A percentile compares a stretch with the other conserved stretches of the same genome.
Evolutionary conservation across 1,140 invertebrate species (phyloP).

Genomic region (Tetragonula clypearis): DNA sequence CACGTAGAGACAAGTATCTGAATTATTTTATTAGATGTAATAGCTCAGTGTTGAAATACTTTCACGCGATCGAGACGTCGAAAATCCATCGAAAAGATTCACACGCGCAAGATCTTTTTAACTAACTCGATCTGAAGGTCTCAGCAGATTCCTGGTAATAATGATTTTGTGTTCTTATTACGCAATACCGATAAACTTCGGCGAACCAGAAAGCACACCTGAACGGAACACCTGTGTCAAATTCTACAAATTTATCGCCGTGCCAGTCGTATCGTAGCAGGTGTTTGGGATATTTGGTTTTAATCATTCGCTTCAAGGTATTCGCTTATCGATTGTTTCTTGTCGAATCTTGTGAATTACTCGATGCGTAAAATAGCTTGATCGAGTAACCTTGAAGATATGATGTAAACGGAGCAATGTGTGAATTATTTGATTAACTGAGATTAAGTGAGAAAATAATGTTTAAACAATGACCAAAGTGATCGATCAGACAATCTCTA

Average conservation of each 20-base stretch:
- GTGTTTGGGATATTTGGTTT: background rate
- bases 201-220: background rate
- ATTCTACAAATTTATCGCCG: background rate
- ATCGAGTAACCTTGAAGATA: too few relatives aligned
- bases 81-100: background rate
- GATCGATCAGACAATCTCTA: background rate
- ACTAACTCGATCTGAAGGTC: too few relatives aligned
- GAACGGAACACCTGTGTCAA: background rate
- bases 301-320: background rate
- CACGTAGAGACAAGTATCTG: background rate
- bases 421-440: too few relatives aligned
- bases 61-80: background rate
- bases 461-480: background rate
- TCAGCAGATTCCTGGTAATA: too few relatives aligned
- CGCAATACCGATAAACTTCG: background rate
- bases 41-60: background rate
- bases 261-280: background rate
- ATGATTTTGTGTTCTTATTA: too few relatives aligned
- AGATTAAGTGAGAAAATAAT: background rate
- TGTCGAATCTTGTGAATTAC: too few relatives aligned
- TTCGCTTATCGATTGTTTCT: background rate
- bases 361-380: too few relatives aligned
- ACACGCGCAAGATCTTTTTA: background rate
- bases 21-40: too few relatives aligned
- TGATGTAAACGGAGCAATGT: too few relatives aligned